Evolutionary conservation across 2,888 invertebrate genomes (phyloP), one percentile per base, ranked within the genome.

Genomic region (Corbicula japonica): DNA sequence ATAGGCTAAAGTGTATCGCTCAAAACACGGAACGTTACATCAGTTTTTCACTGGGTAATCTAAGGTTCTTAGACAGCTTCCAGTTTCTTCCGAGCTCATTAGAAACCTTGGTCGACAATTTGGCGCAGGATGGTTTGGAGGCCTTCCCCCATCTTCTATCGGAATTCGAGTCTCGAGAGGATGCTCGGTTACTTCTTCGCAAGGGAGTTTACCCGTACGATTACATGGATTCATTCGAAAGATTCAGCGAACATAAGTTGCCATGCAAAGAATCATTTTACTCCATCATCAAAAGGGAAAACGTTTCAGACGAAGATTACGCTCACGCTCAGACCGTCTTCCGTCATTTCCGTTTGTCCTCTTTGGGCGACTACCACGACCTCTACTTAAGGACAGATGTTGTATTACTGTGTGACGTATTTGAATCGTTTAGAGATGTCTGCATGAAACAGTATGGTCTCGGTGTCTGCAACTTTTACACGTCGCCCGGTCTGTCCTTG

Each of bases 181-280:
- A 68, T 38, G 50, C 52, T 1, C 32, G 66, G 38, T 41, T 78
- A 18, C 58, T 78, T 1, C 35, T 72, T 18, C 35, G 73, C 23
- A 77, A 77, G 61, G 73, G 71, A 28, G 62, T 76, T 4, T 76
- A 76, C 52, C 71, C 71, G 34, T 76, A 76, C 32, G 76, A 76
- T 12, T 77, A 77, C 56, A 56, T 77, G 62, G 77, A 77, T 41
- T 52, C 41, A 8, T 34, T 60, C 34, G 69, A 62, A n/a, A 62
- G 63, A 32, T 77, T 77, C 35, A 48, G 62, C 23, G 78, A 78
- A 52, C 30, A 34, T 30, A 6, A 68, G 32, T 35, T 78, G 28
- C 78, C 73, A 12, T 60, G 56, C 1, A 62, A 65, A 26, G 68
- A 62, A n/a, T 58, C 35, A 28, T 78, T 78, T 48, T 78, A 73